Evolutionary conservation across 2,888 invertebrate genomes (phyloP).

Genomic region (Mythimna vitellina): DNA sequence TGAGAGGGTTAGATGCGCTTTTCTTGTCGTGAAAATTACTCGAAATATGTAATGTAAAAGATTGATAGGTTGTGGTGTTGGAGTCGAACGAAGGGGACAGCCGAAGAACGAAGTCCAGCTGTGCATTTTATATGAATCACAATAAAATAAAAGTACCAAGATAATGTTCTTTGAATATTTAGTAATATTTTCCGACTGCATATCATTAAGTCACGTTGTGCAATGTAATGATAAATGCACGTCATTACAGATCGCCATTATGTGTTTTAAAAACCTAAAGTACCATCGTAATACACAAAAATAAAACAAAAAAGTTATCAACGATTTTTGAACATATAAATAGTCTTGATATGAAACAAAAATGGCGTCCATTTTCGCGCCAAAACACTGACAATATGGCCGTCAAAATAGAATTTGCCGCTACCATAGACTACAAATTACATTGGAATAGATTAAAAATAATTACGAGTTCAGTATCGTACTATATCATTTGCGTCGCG

Average conservation of each 20-base stretch:
- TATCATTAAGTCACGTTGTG: conserved; percentile 47
- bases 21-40: conserved; percentile 60
- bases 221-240: conserved; percentile 49
- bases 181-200: conserved; percentile 49
- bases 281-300: conserved; percentile 22
- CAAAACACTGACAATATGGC: conserved; percentile 54
- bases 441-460: conserved; percentile 62
- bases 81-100: conserved; percentile 11
- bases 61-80: conserved; percentile 1
- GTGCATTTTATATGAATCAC: conserved; percentile 38
- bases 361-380: conserved; percentile 48
- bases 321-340: conserved; percentile 7
- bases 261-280: conserved; percentile 41
- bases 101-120: conserved; percentile 30
- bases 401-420: conserved; percentile 52
- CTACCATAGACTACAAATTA: conserved; percentile 56
- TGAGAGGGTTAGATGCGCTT: conserved; percentile 75
- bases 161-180: conserved; percentile 48
- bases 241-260: conserved; percentile 44
- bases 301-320: conserved; percentile 9
- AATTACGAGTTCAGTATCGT: conserved; percentile 56
- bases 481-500: conserved; percentile 50
- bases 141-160: conserved; percentile 38
- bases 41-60: conserved; percentile 13
- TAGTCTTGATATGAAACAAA: conserved; percentile 14